Evolutionary conservation across 2,113 vertebrate species (phyloP), one percentile per base, ranked within the genome.

Genomic region (Pelusios castaneus): DNA sequence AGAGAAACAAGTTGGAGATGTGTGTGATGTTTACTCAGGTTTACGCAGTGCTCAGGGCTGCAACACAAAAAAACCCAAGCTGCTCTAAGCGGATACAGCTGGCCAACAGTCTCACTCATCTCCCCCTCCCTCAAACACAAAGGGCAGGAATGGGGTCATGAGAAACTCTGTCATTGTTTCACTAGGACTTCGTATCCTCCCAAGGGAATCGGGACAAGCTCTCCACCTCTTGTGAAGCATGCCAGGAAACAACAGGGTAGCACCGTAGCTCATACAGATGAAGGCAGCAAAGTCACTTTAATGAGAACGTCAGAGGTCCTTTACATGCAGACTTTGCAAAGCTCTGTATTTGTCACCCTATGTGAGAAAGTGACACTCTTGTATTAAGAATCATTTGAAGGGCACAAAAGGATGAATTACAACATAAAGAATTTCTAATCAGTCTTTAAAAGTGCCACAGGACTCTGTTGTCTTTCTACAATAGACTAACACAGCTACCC

Each of bases 111-210:
- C 51, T 31, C 5, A 76, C 77, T 25, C 70, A 80, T 79, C 87
- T 60, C 31, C 77, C 83, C 77, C 93, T 47, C 85, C 88, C 89
- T 93, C 81, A 75, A 55, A 80, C 63, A 91, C 78, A 17, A 81
- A 88, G 25, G 1, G 34, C 25, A 78, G 73, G 34, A 70, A 70
- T 54, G 3, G 94, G 83, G 89, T 87, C 82, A 1, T 95, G 95
- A 97, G 95, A 97, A 97, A 95, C n/a, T 73, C 47, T 84, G 55
- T 91, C 1, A 0, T 80, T 91, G 73, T 78, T 83, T 94, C 3
- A 0, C 87, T 91, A 67, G 54, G 80, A 17, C 63, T 93, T 85
- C 79, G 63, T 10, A 87, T 80, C 56, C 0, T 19, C 80, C 86
- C 31, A 54, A 8, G 73, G 90, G 84, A 79, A 90, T 92, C 94